Evolutionary conservation across 2,888 invertebrate genomes (phyloP).

Genomic region (Platycheirus albimanus): DNA sequence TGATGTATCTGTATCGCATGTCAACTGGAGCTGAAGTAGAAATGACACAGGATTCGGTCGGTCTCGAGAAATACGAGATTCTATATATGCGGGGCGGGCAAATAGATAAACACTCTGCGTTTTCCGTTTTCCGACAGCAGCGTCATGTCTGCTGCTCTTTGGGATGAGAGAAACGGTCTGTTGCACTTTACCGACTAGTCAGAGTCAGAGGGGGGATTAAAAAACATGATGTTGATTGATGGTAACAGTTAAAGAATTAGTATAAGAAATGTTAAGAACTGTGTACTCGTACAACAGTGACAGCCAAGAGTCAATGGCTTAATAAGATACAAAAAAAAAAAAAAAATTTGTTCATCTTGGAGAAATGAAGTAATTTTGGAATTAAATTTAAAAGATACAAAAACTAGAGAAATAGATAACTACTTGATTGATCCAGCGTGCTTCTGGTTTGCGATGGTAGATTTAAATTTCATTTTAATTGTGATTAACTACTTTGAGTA

Average conservation of each 20-base stretch:
- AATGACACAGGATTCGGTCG: constrained; percentile 36
- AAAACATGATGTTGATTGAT: constrained; percentile 54
- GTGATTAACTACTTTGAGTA: constrained; percentile 35
- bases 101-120: constrained; percentile 37
- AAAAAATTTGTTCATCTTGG: constrained; percentile 4
- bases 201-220: constrained; percentile 18
- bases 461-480: constrained; percentile 35
- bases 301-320: constrained; percentile 18
- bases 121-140: constrained; percentile 55
- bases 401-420: background rate
- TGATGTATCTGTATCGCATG: constrained; percentile 30
- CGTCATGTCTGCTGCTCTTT: background rate
- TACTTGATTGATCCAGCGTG: constrained; percentile 23
- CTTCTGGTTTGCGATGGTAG: constrained; percentile 18
- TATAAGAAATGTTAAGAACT: constrained; percentile 6
- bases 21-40: constrained; percentile 26
- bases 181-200: no score
- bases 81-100: constrained; percentile 65
- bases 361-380: constrained; percentile 21
- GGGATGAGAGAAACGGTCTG: constrained; percentile 23
- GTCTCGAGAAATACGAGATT: constrained; percentile 22
- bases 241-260: constrained; percentile 54
- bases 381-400: background rate
- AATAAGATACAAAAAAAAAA: no score
- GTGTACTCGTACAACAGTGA: background rate